Evolutionary conservation across 2,888 invertebrate genomes (phyloP), one percentile per base, ranked within the genome.

Genomic region (Eilema caniola): DNA sequence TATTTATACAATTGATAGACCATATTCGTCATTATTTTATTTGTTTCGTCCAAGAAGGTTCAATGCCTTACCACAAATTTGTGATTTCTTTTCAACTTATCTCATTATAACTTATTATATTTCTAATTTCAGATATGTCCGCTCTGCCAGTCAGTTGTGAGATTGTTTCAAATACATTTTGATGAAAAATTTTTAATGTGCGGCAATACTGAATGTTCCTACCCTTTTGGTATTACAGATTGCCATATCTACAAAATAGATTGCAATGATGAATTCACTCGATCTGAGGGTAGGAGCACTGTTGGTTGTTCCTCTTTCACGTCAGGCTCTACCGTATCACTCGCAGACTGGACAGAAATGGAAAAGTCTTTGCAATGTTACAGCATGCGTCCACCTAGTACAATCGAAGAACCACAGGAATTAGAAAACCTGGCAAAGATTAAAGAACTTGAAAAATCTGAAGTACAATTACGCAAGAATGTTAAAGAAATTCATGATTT

Each of bases 181-280:
- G 83, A 87, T 71, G 89, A 92, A 56, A 90, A 90, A 79, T 70
- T 94, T 24, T 67, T 87, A 1, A 90, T 94, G 90, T 95, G 94
- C 76, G 89, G 90, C 66, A 92, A 93, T 66, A 65, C 75, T 0
- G 75, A 83, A 3, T 95, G 94, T 71, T 88, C 88, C 2, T 94
- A 86, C 74, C 94, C 94, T 20, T 94, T 92, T 78, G 91, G 89
- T 0, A 80, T 86, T 63, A 88, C 90, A 57, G 87, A 92, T 0
- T 65, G 91, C 0, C 82, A 89, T 41, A 84, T 90, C 69, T 79
- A 88, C 80, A 83, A 72, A 82, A 84, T n/a, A 37, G 85, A 86
- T 69, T 3, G 75, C 68, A 70, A 80, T 8, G 83, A 82, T 56
- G 86, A 89, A n/a, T 65, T 79, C 0, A 47, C 69, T 0, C 85